Percentiles rank a stretch among this genome's conserved stretches.
phyloP scores from a whole-genome alignment of 2,797 vertebrate genomes.

The Melanogrammus aeglefinus region DNA sequence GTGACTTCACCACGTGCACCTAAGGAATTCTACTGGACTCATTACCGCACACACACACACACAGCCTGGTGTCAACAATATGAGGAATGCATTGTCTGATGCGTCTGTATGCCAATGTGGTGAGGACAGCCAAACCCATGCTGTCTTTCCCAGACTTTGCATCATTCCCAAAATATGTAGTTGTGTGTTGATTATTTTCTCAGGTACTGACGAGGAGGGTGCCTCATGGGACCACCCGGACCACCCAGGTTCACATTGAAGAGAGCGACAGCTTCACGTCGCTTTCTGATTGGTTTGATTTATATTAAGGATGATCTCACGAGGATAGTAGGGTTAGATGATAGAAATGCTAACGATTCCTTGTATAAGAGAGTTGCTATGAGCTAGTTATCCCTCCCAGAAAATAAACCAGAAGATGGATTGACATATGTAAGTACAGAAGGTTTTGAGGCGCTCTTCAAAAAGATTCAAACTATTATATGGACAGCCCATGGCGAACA shows the following conservation, averaged over 20 bases:
- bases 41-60: background rate
- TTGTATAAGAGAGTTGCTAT: background rate
- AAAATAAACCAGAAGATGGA: no score
- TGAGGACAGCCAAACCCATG: background rate
- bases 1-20: background rate
- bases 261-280: background rate
- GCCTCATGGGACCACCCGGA: background rate
- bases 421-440: no score
- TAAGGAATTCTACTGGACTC: background rate
- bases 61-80: background rate
- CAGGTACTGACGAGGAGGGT: background rate
- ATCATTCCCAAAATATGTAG: background rate
- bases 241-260: background rate
- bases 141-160: background rate
- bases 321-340: background rate
- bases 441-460: no score
- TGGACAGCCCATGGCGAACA: no score
- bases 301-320: background rate
- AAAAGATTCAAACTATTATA: no score
- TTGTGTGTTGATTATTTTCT: background rate
- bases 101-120: background rate
- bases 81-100: background rate
- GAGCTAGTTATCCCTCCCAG: background rate
- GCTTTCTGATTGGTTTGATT: background rate
- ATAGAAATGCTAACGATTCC: background rate